Base-by-base conservation (phyloP, 53 echinoderm and acorn worm species). In the Stichopus horrens region DNA sequence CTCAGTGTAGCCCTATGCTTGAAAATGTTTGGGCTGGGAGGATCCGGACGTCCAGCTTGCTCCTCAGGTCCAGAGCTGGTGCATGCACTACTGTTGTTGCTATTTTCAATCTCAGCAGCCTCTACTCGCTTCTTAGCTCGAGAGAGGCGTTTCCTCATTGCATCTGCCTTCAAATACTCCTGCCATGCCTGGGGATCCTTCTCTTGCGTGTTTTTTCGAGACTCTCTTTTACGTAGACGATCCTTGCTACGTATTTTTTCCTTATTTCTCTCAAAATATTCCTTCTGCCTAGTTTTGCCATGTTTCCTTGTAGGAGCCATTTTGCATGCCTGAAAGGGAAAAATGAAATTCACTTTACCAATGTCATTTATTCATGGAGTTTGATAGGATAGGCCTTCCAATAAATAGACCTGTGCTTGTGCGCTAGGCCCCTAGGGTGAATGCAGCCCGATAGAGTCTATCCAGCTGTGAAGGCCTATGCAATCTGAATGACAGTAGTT, bases 111-210 rank as follows among this genome's bases (percentile, higher is more conserved):
- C 74, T 73, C 19, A 5, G n/a, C 19, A 11, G 74, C 8, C 74
- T 73, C 74, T 73, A 9, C 74, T 73, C 13, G 74, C 74, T 73
- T 73, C 74, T 73, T 73, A 73, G 74, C 74, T 73, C 74, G 74
- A 9, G 74, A 7, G 22, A 73, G 8, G 6, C 74, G 6, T 7
- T 7, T 73, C 8, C 74, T 7, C 14, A 73, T 73, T 7, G 74
- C 74, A 73, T 11, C 74, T 9, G 74, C 74, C 74, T 73, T 73
- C 74, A 9, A 9, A 73, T 73, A 7, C 6, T 73, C 13, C 8
- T 9, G 0, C 74, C 74, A 73, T 73, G 74, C 74, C 13, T 6
- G 8, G n/a, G 74, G 74, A 11, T 73, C 74, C 8, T 73, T 11
- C 8, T 73, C 13, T 6, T 73, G 8, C 74, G 0, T 7, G 74